Base-by-base conservation (phyloP, 2,888 invertebrate species). In the Latheticus oryzae region DNA sequence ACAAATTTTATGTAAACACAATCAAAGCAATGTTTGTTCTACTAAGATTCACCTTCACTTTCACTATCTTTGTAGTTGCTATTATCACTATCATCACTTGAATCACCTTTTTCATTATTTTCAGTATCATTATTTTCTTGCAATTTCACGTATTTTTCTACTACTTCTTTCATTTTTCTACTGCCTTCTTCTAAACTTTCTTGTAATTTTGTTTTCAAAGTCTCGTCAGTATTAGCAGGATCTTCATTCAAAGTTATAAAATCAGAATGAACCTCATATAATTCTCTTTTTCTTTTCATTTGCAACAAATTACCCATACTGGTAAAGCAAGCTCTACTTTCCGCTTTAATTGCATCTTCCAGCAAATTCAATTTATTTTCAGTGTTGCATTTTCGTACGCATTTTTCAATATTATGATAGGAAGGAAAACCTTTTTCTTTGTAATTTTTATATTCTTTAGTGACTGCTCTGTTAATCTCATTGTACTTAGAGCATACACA, bases 341-440 rank as follows among this genome's bases (percentile, higher is more conserved):
- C 76, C 8, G 19, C 28, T 47, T 70, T 70, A 7, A 75, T 64
- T 37, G 66, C 64, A 11, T 30, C 38, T 24, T 73, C 70, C 1
- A 64, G 58, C 16, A 72, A 50, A n/a, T 63, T 28, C 26, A 72
- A 55, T 40, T 70, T 65, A 12, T 67, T 58, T 16, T 71, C 65
- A 16, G 63, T 59, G 2, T 66, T 63, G 32, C 69, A 64, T 61
- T 71, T 70, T 40, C 65, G 62, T 13, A 76, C 64, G 26, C 64
- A 68, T 33, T 67, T 69, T 51, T 75, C 68, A 13, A 77, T 58
- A 48, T 76, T 74, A 35, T 62, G 61, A 56, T 74, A 75, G 23
- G 67, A 70, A 1, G 77, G 77, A 62, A 76, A 76, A 8, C 61
- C 61, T 35, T 72, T 71, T 35, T 72, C 70, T 60, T 69, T 72